Base-by-base conservation (phyloP, 2,888 invertebrate species). In the Elysia crispata region DNA sequence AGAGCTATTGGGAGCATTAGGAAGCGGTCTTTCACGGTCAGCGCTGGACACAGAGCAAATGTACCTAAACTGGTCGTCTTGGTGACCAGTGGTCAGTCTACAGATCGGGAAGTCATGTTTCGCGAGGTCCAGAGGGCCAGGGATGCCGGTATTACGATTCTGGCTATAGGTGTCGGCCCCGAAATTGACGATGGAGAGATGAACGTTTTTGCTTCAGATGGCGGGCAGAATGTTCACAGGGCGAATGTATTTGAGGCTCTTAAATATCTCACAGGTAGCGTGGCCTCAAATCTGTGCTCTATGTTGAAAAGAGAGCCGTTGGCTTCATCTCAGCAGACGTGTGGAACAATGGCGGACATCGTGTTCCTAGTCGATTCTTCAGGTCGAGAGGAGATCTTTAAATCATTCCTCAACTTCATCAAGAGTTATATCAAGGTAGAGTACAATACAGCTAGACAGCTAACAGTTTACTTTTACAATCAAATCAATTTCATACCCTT, bases 351-450 rank as follows among this genome's bases (percentile, higher is more conserved):
- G 62, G 89, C 88, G 0, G 90, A 90, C 82, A 86, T 91, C n/a
- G 86, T 85, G 28, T 90, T 90, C 83, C 84, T 89, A 49, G 81
- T 91, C 54, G 91, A 91, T 83, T 87, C 88, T 5, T 88, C 88
- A 20, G 89, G 89, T 67, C 88, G 89, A 80, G 86, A 89, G 66
- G 88, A 85, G 57, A 87, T 88, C 76, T 89, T 87, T 84, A 83
- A 87, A 31, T 86, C 86, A 64, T 86, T 90, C 79, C 82, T 87
- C 28, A 73, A 79, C 11, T 90, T 90, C 76, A 87, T 90, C 72
- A 86, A 88, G 81, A 83, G 84, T 30, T 28, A 60, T 30, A 60
- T 75, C 60, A 41, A 41, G 41, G 41, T 41, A 11, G 11, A 41
- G 41, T 41, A 41, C 5, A 11, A 11, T 41, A 6, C n/a, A n/a